Conservation (phyloP, 2,797 vertebrate genomes). For the Sebastes kiyomatsui region DNA sequence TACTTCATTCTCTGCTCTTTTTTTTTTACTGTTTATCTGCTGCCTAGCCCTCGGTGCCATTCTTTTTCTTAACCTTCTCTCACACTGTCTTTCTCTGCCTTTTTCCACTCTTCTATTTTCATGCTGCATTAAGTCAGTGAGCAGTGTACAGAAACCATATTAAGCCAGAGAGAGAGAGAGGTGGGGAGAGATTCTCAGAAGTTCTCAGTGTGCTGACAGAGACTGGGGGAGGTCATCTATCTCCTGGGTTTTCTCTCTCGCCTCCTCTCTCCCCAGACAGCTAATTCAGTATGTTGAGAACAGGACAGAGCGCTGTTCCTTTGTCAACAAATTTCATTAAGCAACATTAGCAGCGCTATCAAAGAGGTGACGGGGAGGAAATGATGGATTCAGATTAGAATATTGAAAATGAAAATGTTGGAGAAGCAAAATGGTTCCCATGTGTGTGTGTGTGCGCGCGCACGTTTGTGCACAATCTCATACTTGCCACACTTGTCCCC, state of each 20-base stretch:
- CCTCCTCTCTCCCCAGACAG: slow-evolving; percentile 42
- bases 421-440: slow-evolving; percentile 29
- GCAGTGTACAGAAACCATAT: slow-evolving; percentile 50
- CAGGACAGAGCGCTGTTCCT: slow-evolving; percentile 39
- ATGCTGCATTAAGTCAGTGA: slow-evolving; percentile 63
- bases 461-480: slow-evolving; percentile 16
- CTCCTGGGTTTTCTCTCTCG: slow-evolving; percentile 30
- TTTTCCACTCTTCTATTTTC: slow-evolving; percentile 42
- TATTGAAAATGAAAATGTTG: slow-evolving; percentile 52
- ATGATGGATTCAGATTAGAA: slow-evolving; percentile 63
- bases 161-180: slow-evolving; percentile 10
- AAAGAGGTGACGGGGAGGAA: slow-evolving; percentile 55
- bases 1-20: neutral
- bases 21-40: slow-evolving; percentile 39
- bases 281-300: slow-evolving; percentile 62
- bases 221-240: slow-evolving; percentile 54
- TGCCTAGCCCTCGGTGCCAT: slow-evolving; percentile 5
- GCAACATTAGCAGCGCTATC: slow-evolving; percentile 60
- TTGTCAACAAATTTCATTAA: slow-evolving; percentile 71
- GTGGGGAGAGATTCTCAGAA: slow-evolving; percentile 21
- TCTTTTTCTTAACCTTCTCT: slow-evolving; percentile 17
- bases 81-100: slow-evolving; percentile 8
- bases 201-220: slow-evolving; percentile 39
- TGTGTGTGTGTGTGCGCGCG: neutral
- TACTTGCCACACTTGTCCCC: slow-evolving; percentile 50